Evolutionary conservation across 2,113 vertebrate species (phyloP).

Genomic region (cat (Felis catus)): DNA sequence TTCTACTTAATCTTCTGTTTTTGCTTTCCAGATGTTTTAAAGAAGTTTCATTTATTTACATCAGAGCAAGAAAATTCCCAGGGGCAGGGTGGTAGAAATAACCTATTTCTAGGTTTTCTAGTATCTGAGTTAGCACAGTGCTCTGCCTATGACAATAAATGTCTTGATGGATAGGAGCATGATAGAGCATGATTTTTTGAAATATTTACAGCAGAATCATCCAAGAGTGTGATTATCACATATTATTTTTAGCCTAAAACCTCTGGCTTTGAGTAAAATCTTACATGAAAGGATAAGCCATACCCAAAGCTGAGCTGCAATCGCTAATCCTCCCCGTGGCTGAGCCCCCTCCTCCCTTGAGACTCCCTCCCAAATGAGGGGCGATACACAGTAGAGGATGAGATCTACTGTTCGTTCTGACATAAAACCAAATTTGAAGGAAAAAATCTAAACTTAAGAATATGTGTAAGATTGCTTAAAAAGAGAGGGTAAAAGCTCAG

Average conservation of each 20-base stretch:
- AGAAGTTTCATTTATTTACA: neutral
- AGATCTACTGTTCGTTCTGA: neutral
- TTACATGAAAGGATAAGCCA: neutral
- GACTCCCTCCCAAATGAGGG: neutral
- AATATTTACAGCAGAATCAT: neutral
- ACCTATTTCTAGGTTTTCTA: neutral
- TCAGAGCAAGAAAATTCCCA: neutral
- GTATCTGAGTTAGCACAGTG: neutral
- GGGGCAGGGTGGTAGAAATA: neutral
- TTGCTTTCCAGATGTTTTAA: neutral
- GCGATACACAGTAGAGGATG: neutral
- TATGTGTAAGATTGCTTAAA: neutral
- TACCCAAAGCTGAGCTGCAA: neutral
- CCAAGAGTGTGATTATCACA: neutral
- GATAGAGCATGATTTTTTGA: neutral
- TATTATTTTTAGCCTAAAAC: neutral
- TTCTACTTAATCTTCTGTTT: neutral
- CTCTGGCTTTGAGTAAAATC: neutral
- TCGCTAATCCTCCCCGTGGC: neutral
- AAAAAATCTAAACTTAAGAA: neutral
- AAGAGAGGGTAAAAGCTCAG: neutral
- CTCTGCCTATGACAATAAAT: neutral
- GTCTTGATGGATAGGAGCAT: neutral
- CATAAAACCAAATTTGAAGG: neutral
- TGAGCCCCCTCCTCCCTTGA: fast-evolving